Conservation (phyloP, 2,113 vertebrate genomes). For the Siphamia tubifer region DNA sequence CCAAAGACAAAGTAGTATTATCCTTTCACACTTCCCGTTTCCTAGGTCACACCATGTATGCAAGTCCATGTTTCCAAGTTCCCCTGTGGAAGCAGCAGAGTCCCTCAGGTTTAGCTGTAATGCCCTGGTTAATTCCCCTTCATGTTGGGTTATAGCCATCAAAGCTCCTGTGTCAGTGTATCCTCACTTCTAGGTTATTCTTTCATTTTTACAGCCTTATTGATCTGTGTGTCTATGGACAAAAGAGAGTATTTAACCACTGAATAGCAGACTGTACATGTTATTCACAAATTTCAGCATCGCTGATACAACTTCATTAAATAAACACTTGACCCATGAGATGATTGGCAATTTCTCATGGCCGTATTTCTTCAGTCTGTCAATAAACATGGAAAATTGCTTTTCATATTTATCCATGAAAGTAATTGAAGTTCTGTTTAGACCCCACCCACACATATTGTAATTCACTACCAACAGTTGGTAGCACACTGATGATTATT, state of each 20-base stretch:
- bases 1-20: constrained; percentile 3
- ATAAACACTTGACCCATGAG: constrained; percentile 70
- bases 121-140: constrained; percentile 58
- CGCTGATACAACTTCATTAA: constrained; percentile 68
- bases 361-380: not conserved
- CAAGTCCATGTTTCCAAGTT: constrained; percentile 12
- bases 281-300: too few relatives aligned
- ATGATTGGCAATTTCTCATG: not conserved
- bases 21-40: not conserved
- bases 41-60: constrained; percentile 32
- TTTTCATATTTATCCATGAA: not conserved
- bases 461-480: constrained; percentile 56
- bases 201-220: constrained; percentile 55
- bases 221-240: constrained; percentile 6
- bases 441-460: constrained; percentile 46
- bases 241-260: too few relatives aligned
- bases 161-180: constrained; percentile 55
- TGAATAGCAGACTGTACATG: too few relatives aligned
- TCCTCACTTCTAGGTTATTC: constrained; percentile 31
- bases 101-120: constrained; percentile 68
- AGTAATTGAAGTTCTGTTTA: constrained; percentile 21
- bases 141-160: constrained; percentile 63
- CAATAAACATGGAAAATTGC: not conserved
- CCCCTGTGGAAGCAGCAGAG: constrained; percentile 24
- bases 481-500: constrained; percentile 39